phyloP scores from a whole-genome alignment of 1,140 invertebrate species.

The Ganaspis sp. region DNA sequence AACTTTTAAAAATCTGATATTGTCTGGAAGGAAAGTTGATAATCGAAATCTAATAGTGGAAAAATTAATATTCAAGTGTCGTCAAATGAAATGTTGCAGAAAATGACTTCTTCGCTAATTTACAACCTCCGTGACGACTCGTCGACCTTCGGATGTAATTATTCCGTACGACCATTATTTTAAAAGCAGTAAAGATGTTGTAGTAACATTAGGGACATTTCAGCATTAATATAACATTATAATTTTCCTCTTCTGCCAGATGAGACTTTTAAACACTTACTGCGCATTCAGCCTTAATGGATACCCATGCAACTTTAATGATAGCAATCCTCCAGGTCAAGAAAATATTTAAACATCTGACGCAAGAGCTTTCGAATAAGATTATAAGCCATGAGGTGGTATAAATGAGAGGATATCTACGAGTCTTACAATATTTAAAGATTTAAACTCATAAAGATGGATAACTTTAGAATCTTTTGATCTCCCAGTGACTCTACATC shows the following conservation, averaged over 20 bases:
- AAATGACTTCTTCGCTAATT: not conserved
- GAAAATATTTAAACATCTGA: not conserved
- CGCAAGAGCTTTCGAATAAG: not conserved
- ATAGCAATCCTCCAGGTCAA: constrained; percentile 2
- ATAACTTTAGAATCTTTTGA: not conserved
- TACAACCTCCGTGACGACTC: not conserved
- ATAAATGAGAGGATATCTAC: not conserved
- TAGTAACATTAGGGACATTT: constrained; percentile 9
- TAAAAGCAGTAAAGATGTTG: not conserved
- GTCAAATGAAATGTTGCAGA: not conserved
- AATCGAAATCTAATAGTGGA: not conserved
- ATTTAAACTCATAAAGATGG: no score
- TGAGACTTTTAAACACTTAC: constrained; percentile 10
- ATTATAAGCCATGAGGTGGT: not conserved
- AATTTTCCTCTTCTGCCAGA: not conserved
- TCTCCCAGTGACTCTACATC: not conserved
- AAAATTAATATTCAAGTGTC: not conserved
- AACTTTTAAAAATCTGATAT: not conserved
- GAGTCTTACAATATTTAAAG: no score
- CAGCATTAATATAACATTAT: constrained; percentile 14
- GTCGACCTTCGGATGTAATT: constrained; percentile 1
- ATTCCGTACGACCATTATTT: not conserved
- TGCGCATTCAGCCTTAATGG: constrained; percentile 7
- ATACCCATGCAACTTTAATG: not conserved
- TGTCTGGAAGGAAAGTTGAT: not conserved